phyloP scores from a whole-genome alignment of 2,797 vertebrate species.

The Sylvia borin region DNA sequence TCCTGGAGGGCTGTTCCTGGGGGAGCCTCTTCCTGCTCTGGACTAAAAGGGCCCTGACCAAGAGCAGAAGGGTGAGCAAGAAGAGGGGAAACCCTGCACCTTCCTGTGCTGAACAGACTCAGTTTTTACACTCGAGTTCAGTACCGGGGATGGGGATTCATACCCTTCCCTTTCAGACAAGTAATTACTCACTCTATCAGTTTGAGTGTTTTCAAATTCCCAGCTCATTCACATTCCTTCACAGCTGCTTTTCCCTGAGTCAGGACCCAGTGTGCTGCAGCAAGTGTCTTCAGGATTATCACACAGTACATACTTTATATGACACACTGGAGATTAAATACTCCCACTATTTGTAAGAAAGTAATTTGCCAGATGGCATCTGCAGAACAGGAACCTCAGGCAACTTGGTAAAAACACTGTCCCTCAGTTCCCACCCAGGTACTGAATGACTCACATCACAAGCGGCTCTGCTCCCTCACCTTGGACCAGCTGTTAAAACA shows the following conservation, averaged over 20 bases:
- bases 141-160: not conserved
- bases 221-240: not conserved
- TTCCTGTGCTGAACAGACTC: not conserved
- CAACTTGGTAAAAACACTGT: not conserved
- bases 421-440: not conserved
- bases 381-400: not conserved
- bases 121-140: rapidly evolving
- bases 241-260: not conserved
- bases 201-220: not conserved
- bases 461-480: not conserved
- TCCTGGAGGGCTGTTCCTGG: not conserved
- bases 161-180: not conserved
- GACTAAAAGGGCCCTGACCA: not conserved
- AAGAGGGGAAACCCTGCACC: not conserved
- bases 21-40: not conserved
- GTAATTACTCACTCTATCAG: not conserved
- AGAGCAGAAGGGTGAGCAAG: not conserved
- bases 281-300: not conserved
- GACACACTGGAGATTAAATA: not conserved
- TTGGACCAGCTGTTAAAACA: not conserved
- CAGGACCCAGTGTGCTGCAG: not conserved
- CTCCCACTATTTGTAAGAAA: not conserved
- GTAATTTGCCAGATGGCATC: not conserved
- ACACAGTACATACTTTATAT: not conserved
- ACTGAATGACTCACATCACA: rapidly evolving